A percentile compares a stretch with the other conserved stretches of the same genome.
Conservation (phyloP, 53 echinoderm and acorn worm genomes). For the Mesocentrotus franciscanus region DNA sequence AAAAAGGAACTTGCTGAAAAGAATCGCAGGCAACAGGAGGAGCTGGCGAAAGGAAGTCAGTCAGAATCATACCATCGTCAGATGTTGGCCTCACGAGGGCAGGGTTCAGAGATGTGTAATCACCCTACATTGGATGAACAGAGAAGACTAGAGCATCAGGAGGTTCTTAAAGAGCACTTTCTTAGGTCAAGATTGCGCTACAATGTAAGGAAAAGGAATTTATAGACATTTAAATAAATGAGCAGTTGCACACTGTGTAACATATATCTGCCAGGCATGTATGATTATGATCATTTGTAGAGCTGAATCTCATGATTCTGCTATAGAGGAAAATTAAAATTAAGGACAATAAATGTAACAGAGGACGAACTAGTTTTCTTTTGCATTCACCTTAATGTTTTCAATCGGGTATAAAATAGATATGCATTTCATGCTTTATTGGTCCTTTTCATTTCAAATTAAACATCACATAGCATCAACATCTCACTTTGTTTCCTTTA, state of each 20-base stretch:
- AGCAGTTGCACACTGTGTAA: neutral
- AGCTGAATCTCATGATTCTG: neutral
- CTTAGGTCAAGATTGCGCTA: slow-evolving; percentile 53
- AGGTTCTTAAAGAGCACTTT: slow-evolving; percentile 55
- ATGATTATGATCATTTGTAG: neutral
- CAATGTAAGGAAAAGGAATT: slow-evolving; percentile 34
- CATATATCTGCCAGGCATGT: neutral
- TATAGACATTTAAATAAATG: neutral
- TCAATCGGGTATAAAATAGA: neutral
- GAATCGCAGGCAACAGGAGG: slow-evolving; percentile 36
- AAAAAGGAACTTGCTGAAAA: slow-evolving; percentile 56
- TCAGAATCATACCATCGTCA: slow-evolving; percentile 55
- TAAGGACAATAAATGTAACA: neutral
- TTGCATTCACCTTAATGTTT: neutral
- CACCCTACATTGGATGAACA: slow-evolving; percentile 46
- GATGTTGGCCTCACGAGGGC: slow-evolving; percentile 9
- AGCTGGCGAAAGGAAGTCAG: slow-evolving; percentile 34
- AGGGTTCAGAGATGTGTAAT: slow-evolving; percentile 14
- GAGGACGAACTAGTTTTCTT: neutral
- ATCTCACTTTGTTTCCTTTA: neutral
- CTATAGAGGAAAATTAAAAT: neutral
- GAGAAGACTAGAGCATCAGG: slow-evolving; percentile 61
- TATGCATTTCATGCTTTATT: neutral
- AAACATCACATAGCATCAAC: no score
- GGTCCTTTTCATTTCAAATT: no score